Evolutionary conservation across 2,797 vertebrate genomes (phyloP), one percentile per base, ranked within the genome.

Genomic region (Tarsius wallacei): DNA sequence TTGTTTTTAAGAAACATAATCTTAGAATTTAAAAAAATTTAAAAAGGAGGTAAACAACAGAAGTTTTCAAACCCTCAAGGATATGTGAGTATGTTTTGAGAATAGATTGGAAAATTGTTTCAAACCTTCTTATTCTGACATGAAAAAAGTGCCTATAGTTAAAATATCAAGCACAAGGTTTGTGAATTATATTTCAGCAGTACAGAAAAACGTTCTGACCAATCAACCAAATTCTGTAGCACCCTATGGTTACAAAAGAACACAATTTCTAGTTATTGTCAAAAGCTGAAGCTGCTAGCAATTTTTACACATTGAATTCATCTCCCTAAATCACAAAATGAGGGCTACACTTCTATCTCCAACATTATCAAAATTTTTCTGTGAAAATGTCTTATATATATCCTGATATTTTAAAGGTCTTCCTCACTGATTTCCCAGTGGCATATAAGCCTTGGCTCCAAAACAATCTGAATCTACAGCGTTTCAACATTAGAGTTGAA

Each of bases 81-180:
- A 16, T 71, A 19, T 53, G 49, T 73, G 26, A 90, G 22, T 24
- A 5, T 51, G 16, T 42, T 74, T 76, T 74, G 28, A 71, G 68
- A 16, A 91, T 47, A 97, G 70, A 70, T 51, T 47, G 87, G 76
- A 66, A 96, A 90, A 88, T 17, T 93, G 64, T 85, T 73, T 87
- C 14, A 96, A 92, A 55, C 13, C 66, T 96, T 87, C 24, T 91
- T 82, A 96, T 83, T 92, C 31, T 80, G 42, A 87, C 19, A 17
- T 51, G 51, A 49, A 87, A 88, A 76, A 90, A 12, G 17, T 71
- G 26, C 68, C 33, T 66, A 49, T 7, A 66, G 59, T 91, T 93
- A 96, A 97, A 90, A 93, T 51, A 95, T 42, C 53, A 93, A 81
- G 92, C 22, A 57, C 49, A 31, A 86, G n/a, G 28, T 77, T 94